phyloP scores from a whole-genome alignment of 2,113 vertebrate species.

The Falco punctatus region DNA sequence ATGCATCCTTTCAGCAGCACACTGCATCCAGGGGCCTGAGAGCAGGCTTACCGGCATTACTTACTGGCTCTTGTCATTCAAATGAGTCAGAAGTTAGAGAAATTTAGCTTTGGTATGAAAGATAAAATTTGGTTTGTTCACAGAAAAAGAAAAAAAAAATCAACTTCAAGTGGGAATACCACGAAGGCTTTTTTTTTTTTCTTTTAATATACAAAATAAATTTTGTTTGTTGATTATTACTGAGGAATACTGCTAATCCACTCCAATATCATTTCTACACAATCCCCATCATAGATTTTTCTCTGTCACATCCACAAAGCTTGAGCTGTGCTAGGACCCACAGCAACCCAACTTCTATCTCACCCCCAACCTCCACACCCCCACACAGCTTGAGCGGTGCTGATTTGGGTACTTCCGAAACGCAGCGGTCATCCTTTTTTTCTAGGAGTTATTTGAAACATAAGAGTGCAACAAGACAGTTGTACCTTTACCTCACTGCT shows the following conservation, averaged over 20 bases:
- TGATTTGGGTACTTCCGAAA: neutral
- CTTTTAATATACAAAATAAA: neutral
- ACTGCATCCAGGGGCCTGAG: neutral
- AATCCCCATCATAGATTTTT: rapidly evolving
- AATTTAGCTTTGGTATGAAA: neutral
- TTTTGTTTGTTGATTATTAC: rapidly evolving
- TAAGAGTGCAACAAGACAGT: rapidly evolving
- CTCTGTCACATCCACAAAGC: neutral
- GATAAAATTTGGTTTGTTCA: neutral
- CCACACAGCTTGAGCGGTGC: rapidly evolving
- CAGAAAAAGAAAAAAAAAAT: neutral
- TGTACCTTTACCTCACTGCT: neutral
- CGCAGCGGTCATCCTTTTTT: rapidly evolving
- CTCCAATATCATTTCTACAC: neutral
- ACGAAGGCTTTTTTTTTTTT: neutral
- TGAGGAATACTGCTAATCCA: neutral
- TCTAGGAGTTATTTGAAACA: too few species aligned
- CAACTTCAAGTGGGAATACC: neutral
- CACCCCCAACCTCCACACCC: rapidly evolving
- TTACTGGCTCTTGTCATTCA: neutral
- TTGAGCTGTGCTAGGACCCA: neutral
- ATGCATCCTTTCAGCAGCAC: rapidly evolving
- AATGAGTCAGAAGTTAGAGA: neutral
- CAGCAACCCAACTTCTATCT: rapidly evolving
- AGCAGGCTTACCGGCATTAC: neutral